Conservation (phyloP, 2,888 invertebrate genomes). For the Synanthedon myopaeformis region DNA sequence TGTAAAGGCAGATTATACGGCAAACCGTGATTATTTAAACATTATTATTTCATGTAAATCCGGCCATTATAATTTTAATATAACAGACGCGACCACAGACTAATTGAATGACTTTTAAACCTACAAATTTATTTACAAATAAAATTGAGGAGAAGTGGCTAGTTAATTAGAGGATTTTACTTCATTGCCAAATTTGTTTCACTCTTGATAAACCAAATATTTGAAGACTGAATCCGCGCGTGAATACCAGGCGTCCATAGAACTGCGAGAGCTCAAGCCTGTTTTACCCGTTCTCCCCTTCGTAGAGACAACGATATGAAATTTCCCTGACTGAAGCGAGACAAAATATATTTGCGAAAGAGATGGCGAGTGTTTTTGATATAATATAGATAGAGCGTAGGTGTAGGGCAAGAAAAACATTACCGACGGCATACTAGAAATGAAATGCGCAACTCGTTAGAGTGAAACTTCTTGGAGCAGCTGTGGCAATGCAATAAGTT, state of each 20-base stretch:
- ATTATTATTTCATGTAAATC: slow-evolving; percentile 14
- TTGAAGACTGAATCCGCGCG: slow-evolving; percentile 5
- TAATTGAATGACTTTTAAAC: no score
- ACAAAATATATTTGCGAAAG: slow-evolving; percentile 7
- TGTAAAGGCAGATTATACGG: slow-evolving; percentile 22
- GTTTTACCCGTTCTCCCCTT: not conserved
- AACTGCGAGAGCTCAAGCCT: not conserved
- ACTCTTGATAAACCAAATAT: slow-evolving; percentile 15
- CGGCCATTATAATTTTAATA: slow-evolving; percentile 8
- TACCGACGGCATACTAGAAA: slow-evolving; percentile 10
- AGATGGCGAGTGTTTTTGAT: slow-evolving; percentile 4
- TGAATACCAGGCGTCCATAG: slow-evolving; percentile 1
- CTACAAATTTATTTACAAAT: no score
- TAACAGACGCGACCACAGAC: not conserved
- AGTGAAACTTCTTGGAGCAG: slow-evolving; percentile 30
- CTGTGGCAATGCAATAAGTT: slow-evolving; percentile 25
- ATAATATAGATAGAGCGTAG: slow-evolving; percentile 6
- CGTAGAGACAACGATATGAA: not conserved
- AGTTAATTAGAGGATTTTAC: no score
- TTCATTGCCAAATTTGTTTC: no score
- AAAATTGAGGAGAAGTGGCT: no score
- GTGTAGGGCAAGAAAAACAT: slow-evolving; percentile 16
- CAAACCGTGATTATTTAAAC: slow-evolving; percentile 2
- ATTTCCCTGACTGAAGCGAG: slow-evolving; percentile 3
- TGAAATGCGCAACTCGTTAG: slow-evolving; percentile 28